These are phyloP conservation scores for Conchocele bisecta DNA, from an alignment of 2,888 invertebrate genomes.

Conservation along the genomic window DNA sequence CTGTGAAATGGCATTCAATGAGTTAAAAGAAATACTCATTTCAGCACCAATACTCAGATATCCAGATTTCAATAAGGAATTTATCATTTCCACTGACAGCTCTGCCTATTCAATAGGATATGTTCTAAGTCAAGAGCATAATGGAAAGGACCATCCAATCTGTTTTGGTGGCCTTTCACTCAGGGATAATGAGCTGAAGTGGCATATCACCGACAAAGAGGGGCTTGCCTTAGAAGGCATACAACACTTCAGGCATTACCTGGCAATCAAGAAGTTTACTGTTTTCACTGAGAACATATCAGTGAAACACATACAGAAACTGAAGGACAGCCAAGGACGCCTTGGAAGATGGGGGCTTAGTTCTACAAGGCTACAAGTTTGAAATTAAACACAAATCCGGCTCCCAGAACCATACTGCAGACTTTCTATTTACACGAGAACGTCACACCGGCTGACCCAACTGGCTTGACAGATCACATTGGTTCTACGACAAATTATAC, in stretches of 20 bases:
- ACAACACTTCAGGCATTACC: slow-evolving; percentile 40
- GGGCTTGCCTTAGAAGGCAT: slow-evolving; percentile 57
- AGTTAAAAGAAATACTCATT: slow-evolving; percentile 29
- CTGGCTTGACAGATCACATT: too few species aligned
- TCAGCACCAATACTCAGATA: slow-evolving; percentile 41
- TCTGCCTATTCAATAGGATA: slow-evolving; percentile 36
- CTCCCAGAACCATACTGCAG: slow-evolving; percentile 28
- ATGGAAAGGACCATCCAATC: slow-evolving; percentile 39
- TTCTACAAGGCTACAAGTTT: slow-evolving; percentile 1
- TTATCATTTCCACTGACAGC: slow-evolving; percentile 42
- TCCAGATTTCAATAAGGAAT: slow-evolving; percentile 40
- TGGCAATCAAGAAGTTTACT: slow-evolving; percentile 44
- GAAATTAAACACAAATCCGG: slow-evolving; percentile 14
- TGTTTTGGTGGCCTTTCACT: slow-evolving; percentile 53
- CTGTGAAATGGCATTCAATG: slow-evolving; percentile 38
- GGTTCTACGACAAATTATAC: too few species aligned
- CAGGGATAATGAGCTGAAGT: slow-evolving; percentile 36
- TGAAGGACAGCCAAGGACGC: slow-evolving; percentile 39
- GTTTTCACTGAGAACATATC: slow-evolving; percentile 53
- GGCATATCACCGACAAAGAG: slow-evolving; percentile 46
- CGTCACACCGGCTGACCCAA: too few species aligned
- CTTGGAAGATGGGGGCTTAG: slow-evolving; percentile 33
- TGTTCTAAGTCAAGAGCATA: slow-evolving; percentile 33
- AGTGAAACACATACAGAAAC: slow-evolving; percentile 45
- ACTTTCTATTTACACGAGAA: slow-evolving; percentile 20